Evolutionary conservation across 2,888 invertebrate species (phyloP), one percentile per base, ranked within the genome.

Genomic region (Drosophila pseudotakahashii): DNA sequence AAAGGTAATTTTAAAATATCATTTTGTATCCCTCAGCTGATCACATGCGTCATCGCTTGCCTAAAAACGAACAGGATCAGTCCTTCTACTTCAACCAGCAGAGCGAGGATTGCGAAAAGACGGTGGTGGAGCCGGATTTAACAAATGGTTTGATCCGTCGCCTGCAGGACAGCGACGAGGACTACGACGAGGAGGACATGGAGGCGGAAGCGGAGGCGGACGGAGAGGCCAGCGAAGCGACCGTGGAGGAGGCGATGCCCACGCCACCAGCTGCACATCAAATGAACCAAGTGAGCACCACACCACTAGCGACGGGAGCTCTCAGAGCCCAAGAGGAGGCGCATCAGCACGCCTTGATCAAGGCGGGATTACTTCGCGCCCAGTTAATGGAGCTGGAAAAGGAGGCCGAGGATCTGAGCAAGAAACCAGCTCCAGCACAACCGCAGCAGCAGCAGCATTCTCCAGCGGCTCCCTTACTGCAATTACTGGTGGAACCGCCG

Each of bases 1-100:
- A 19, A 2, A 0, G 5, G 2, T 19, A 19, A 6, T 7, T 44
- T 23, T 44, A 3, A 37, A n/a, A 37, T n/a, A n/a, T 3, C 0
- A 0, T 37, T 30, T n/a, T 16, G 13, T 61, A 19, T 13, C 16
- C 10, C 7, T 32, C 13, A 92, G 92, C 91, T 72, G 92, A 92
- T 70, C 92, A 92, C 62, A 92, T 92, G 92, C 90, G 92, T 7
- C 91, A 92, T 71, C 90, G 92, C 5, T 73, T 90, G 44, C 90
- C 91, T 2, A 92, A 92, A 73, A 89, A 87, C 34, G 91, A 92
- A 66, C 91, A 91, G 62, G 91, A 90, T 62, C 88, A 89, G 55
- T 90, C 89, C 1, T 91, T 88, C 64, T 91, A 88, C 71, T 88
- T 90, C 9, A 87, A 89, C 48, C 88, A 88, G 52, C 91, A 91